Percentiles rank a stretch among this genome's conserved stretches.
Conservation (phyloP, 2,888 invertebrate species). For the Drosophila tripunctata region DNA sequence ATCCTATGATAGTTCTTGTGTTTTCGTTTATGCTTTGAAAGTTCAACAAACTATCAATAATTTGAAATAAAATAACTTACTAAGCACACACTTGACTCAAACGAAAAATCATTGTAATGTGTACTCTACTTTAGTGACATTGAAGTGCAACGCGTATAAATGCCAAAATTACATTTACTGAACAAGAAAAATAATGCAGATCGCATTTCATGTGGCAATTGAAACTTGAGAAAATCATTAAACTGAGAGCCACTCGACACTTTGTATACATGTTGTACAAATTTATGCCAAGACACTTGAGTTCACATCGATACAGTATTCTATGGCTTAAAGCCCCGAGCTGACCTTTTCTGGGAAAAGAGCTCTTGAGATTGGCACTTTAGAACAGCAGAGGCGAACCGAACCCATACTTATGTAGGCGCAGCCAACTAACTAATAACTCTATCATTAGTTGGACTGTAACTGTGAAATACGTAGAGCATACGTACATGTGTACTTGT, state of each 20-base stretch:
- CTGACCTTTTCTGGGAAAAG: conserved; percentile 11
- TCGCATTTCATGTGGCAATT: conserved; percentile 27
- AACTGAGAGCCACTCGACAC: conserved; percentile 30
- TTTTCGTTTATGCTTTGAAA: too few species aligned
- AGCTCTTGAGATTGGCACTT: conserved; percentile 31
- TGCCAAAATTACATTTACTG: not conserved
- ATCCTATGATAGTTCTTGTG: too few species aligned
- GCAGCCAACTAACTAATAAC: conserved; percentile 58
- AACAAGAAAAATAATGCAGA: conserved; percentile 2
- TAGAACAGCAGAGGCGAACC: conserved; percentile 18
- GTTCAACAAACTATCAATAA: not conserved
- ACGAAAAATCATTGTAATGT: not conserved
- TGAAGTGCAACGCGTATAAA: conserved; percentile 14
- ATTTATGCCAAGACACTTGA: conserved; percentile 22
- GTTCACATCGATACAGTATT: conserved; percentile 7
- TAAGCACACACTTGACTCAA: not conserved
- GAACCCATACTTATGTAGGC: conserved; percentile 42
- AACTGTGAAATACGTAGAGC: conserved; percentile 25
- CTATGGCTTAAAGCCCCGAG: conserved; percentile 1
- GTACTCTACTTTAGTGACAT: conserved; percentile 2
- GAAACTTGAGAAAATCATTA: conserved; percentile 24
- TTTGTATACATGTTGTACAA: conserved; percentile 4
- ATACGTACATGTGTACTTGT: not conserved
- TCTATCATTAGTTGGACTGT: conserved; percentile 56
- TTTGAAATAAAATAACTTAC: not conserved